Evolutionary conservation across 2,797 vertebrate genomes (phyloP).

Genomic region (Enteromius anoplus): DNA sequence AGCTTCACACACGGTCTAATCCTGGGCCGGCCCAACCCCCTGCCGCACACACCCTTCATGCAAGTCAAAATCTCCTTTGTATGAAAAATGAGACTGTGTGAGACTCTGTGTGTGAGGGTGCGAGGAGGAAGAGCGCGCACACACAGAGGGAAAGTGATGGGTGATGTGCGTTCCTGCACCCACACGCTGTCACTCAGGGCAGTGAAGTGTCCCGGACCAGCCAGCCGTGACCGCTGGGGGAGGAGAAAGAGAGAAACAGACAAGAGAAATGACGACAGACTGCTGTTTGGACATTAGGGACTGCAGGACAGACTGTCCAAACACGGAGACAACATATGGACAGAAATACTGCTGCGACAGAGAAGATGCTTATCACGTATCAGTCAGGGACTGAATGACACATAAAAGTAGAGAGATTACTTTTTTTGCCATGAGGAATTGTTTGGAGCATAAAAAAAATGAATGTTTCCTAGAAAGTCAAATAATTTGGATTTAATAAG

Average conservation of each 20-base stretch:
- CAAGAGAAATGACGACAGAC: constrained; percentile 46
- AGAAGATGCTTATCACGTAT: background rate
- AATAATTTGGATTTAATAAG: background rate
- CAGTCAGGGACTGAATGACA: background rate
- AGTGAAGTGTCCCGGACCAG: constrained; percentile 62
- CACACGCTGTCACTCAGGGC: constrained; percentile 66
- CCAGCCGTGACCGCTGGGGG: constrained; percentile 58
- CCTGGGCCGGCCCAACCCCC: constrained; percentile 62
- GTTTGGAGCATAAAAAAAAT: background rate
- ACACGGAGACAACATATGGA: constrained; percentile 4
- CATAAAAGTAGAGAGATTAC: background rate
- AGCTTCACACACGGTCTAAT: constrained; percentile 72
- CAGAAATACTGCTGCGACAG: background rate
- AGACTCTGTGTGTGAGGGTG: constrained; percentile 43
- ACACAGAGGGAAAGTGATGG: constrained; percentile 43
- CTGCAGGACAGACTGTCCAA: background rate
- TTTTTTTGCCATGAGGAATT: background rate
- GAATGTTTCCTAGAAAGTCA: background rate
- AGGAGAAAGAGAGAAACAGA: constrained; percentile 21
- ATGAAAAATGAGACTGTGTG: constrained; percentile 61
- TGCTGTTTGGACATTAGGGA: background rate
- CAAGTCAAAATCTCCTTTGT: constrained; percentile 68
- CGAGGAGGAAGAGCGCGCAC: constrained; percentile 61
- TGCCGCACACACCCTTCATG: constrained; percentile 64
- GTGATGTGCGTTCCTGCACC: constrained; percentile 57